Evolutionary conservation across 2,113 vertebrate genomes (phyloP).

Genomic region (Benitochromis conjunctus): DNA sequence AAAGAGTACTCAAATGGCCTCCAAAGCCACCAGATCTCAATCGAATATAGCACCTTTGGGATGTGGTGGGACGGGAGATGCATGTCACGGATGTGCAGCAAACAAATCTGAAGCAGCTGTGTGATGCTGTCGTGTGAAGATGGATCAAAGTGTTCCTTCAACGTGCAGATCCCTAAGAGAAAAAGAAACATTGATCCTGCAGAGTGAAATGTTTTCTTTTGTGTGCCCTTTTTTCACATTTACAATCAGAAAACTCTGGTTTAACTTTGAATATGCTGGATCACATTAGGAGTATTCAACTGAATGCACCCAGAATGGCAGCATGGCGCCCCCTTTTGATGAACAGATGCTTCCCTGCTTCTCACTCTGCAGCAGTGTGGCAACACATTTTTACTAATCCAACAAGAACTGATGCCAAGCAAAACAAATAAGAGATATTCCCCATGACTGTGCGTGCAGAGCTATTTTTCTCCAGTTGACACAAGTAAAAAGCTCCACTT

Average conservation of each 20-base stretch:
- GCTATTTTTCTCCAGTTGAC: neutral
- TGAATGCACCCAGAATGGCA: neutral
- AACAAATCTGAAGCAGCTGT: neutral
- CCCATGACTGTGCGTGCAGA: neutral
- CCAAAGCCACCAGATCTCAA: neutral
- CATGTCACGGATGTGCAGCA: neutral
- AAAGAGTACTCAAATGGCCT: neutral
- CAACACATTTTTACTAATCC: neutral
- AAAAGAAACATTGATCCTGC: neutral
- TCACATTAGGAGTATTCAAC: neutral
- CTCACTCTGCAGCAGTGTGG: neutral
- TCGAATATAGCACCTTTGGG: neutral
- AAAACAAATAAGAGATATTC: neutral
- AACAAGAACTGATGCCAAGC: neutral
- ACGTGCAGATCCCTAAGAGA: neutral
- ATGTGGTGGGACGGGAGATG: neutral
- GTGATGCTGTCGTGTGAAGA: neutral
- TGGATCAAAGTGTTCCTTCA: neutral
- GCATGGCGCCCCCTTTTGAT: constrained; percentile 34
- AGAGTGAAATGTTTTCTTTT: neutral
- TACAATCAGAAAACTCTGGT: neutral
- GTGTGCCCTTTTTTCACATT: neutral
- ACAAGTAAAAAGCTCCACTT: neutral
- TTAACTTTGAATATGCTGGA: neutral
- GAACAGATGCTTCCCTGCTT: neutral